phyloP scores from a whole-genome alignment of 2,888 invertebrate species.

The Urechis unicinctus region DNA sequence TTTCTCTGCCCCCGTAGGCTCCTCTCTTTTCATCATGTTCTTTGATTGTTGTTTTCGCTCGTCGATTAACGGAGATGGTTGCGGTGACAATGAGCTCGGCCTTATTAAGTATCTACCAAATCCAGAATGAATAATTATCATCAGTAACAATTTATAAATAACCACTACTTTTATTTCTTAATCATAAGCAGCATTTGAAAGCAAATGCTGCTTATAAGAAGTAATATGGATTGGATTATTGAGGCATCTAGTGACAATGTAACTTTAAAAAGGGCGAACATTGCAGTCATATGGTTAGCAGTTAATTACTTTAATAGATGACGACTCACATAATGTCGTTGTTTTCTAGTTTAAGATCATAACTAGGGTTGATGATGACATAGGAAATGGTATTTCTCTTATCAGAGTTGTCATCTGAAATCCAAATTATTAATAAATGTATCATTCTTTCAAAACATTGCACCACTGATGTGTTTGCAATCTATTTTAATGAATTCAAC shows the following conservation, averaged over 20 bases:
- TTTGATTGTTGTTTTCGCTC: background rate
- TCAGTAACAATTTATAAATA: too few species aligned
- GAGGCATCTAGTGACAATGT: too few species aligned
- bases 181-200: too few species aligned
- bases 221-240: too few species aligned
- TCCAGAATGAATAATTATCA: background rate
- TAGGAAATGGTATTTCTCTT: slow-evolving; percentile 89
- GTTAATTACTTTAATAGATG: too few species aligned
- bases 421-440: too few species aligned
- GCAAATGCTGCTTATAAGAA: too few species aligned
- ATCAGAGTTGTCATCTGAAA: slow-evolving; percentile 78
- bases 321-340: slow-evolving; percentile 86
- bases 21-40: slow-evolving; percentile 16
- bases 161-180: too few species aligned
- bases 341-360: slow-evolving; percentile 89
- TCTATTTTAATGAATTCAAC: background rate
- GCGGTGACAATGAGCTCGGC: slow-evolving; percentile 73
- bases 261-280: too few species aligned
- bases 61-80: slow-evolving; percentile 46
- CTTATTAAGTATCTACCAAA: slow-evolving; percentile 75
- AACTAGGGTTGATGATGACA: slow-evolving; percentile 96
- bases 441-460: background rate
- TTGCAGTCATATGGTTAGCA: too few species aligned
- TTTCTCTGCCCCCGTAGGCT: slow-evolving; percentile 36
- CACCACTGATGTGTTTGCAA: background rate